phyloP scores from a whole-genome alignment of 2,797 vertebrate genomes.

The Limnodromus scolopaceus region DNA sequence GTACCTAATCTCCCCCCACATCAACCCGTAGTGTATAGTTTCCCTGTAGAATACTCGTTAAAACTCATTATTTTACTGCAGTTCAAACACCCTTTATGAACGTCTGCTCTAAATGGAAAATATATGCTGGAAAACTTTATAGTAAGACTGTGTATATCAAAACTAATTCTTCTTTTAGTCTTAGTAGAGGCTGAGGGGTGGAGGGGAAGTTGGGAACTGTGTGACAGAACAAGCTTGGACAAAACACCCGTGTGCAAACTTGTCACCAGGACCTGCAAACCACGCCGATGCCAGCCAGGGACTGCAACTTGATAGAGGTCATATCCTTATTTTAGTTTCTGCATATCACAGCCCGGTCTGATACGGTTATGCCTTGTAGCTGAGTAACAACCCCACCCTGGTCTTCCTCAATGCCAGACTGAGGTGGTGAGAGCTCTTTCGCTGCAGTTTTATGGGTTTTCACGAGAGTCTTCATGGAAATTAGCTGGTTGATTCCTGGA shows the following conservation, averaged over 20 bases:
- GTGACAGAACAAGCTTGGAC: not conserved
- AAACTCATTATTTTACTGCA: not conserved
- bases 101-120: not conserved
- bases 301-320: not conserved
- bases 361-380: accelerated
- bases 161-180: not conserved
- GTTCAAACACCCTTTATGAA: not conserved
- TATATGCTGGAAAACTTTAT: not conserved
- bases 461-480: not conserved
- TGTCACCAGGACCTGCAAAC: not conserved
- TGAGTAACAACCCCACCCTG: not conserved
- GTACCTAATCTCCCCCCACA: accelerated
- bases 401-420: not conserved
- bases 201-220: not conserved
- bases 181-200: not conserved
- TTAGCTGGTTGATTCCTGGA: not conserved
- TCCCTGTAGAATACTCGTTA: not conserved
- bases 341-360: not conserved
- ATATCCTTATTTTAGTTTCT: not conserved
- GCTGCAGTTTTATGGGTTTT: not conserved
- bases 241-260: not conserved
- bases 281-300: not conserved
- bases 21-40: not conserved
- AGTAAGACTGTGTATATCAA: not conserved
- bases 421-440: not conserved